These are phyloP conservation scores for Mesorhabditis spiculigera DNA, from an alignment of 2,888 invertebrate genomes.

Conservation along the genomic window DNA sequence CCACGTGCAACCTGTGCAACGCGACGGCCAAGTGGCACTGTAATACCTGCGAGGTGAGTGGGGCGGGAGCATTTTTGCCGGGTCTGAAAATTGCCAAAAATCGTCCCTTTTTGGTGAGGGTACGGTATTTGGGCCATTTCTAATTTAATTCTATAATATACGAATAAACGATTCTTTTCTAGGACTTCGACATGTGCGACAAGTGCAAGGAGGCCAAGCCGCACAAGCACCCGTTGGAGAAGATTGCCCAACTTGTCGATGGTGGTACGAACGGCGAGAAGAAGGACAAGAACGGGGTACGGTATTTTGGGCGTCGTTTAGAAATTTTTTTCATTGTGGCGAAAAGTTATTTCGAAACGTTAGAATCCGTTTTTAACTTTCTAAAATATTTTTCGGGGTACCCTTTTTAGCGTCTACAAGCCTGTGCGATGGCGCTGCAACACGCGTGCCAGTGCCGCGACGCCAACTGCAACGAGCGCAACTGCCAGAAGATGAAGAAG, in stretches of 20 bases:
- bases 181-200: slow-evolving; percentile 95
- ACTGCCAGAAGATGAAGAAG: slow-evolving; percentile 96
- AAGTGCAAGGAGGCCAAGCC: slow-evolving; percentile 88
- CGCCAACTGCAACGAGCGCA: slow-evolving; percentile 90
- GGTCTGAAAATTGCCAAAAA: too few species aligned
- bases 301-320: too few species aligned
- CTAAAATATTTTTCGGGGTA: too few species aligned
- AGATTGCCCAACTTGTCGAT: slow-evolving; percentile 67
- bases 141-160: too few species aligned
- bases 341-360: slow-evolving; percentile 16
- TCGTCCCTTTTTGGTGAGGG: too few species aligned
- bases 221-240: slow-evolving; percentile 96
- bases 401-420: slow-evolving; percentile 65
- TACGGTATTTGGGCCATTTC: too few species aligned
- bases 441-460: slow-evolving; percentile 94
- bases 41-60: slow-evolving; percentile 82
- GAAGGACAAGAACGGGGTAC: too few species aligned
- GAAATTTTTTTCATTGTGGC: too few species aligned
- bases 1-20: slow-evolving; percentile 93
- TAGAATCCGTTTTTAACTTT: slow-evolving; percentile 12
- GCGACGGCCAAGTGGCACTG: slow-evolving; percentile 95
- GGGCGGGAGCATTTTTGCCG: too few species aligned
- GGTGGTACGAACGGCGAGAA: slow-evolving; percentile 26
- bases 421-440: slow-evolving; percentile 85
- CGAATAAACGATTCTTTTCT: too few species aligned